A percentile compares a stretch with the other conserved stretches of the same genome.
Conservation (phyloP, 2,113 vertebrate genomes). For the Misgurnus anguillicaudatus region DNA sequence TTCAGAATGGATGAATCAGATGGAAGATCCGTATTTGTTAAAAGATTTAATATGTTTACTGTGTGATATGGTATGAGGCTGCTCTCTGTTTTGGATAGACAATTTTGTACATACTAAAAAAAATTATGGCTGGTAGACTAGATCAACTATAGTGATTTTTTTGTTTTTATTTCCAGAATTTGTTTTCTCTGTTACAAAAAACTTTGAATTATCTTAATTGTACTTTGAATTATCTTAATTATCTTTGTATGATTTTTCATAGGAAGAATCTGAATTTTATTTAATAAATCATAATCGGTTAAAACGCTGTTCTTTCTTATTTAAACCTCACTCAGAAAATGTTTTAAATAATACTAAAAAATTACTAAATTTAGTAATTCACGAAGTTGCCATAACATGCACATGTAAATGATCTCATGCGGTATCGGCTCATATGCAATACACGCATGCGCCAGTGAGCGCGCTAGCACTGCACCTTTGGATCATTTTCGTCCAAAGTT, state of each 20-base stretch:
- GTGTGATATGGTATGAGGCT: conserved; percentile 11
- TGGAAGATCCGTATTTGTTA: conserved; percentile 30
- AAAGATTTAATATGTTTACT: conserved; percentile 21
- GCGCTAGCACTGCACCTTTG: neutral
- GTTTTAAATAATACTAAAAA: no score
- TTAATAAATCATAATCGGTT: conserved; percentile 27
- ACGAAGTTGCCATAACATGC: neutral
- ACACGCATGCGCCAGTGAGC: neutral
- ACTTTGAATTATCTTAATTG: conserved; percentile 18
- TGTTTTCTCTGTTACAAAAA: conserved; percentile 6
- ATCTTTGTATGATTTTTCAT: conserved; percentile 29
- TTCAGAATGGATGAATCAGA: conserved; percentile 21
- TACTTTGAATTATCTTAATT: conserved; percentile 18
- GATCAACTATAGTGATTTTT: neutral
- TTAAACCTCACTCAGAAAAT: no score
- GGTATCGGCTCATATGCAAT: neutral
- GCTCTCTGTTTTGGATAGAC: conserved; percentile 6
- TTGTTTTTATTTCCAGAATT: conserved; percentile 8
- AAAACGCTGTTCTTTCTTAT: neutral
- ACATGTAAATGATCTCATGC: neutral
- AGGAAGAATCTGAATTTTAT: conserved; percentile 15
- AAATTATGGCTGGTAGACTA: neutral
- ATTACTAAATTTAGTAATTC: no score
- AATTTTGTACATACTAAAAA: conserved; percentile 28
- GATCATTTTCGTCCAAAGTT: neutral